Conservation (phyloP, 2,888 invertebrate genomes). For the Dicycla oo region DNA sequence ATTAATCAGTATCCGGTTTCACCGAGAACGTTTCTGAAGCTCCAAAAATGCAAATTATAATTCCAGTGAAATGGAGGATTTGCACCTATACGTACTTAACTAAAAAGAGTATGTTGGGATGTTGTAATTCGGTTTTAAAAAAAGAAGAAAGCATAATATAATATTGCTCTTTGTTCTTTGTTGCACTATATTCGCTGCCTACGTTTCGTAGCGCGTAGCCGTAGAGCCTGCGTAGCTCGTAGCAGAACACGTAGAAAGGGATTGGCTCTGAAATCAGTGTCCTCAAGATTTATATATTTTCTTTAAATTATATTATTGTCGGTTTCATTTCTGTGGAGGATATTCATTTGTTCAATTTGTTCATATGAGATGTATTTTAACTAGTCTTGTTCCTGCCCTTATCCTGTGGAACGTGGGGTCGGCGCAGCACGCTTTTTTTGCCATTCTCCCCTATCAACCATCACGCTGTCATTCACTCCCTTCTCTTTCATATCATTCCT, state of each 20-base stretch:
- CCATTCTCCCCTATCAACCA: too few species aligned
- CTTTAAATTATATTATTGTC: conserved; percentile 3
- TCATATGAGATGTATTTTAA: not conserved
- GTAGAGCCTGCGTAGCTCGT: conserved; percentile 58
- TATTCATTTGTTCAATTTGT: not conserved
- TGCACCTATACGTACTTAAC: not conserved
- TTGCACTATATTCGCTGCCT: conserved; percentile 9
- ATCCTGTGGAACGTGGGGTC: too few species aligned
- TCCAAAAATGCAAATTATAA: conserved; percentile 23
- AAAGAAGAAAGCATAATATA: not conserved
- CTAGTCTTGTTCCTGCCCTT: too few species aligned
- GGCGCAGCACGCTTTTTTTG: too few species aligned
- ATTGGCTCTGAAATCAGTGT: conserved; percentile 28
- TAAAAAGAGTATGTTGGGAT: not conserved
- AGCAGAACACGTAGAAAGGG: conserved; percentile 38
- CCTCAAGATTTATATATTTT: not conserved
- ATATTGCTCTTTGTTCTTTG: not conserved
- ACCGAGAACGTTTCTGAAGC: conserved; percentile 4
- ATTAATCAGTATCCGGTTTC: not conserved
- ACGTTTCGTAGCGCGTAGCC: conserved; percentile 52
- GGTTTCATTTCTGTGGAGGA: not conserved
- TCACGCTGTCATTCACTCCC: too few species aligned
- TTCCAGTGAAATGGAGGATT: conserved; percentile 10
- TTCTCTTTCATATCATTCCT: too few species aligned
- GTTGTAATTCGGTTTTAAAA: not conserved